Evolutionary conservation across 1,140 invertebrate genomes (phyloP).

Genomic region (Aradophagus sp.): DNA sequence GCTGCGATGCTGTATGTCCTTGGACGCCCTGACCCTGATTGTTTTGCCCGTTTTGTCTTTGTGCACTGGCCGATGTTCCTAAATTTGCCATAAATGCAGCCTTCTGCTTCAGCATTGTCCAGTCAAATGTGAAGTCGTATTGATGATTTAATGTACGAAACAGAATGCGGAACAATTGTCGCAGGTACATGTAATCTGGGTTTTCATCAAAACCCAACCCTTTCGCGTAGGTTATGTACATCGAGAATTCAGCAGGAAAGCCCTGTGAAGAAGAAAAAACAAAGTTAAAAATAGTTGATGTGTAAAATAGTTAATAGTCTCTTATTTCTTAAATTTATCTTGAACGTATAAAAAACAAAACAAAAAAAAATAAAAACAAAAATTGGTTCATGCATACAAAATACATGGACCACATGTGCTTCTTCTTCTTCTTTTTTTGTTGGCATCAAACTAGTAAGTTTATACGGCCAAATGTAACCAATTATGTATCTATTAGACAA

Average conservation of each 20-base stretch:
- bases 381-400: no score
- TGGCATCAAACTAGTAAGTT: no score
- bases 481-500: no score
- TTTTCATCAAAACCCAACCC: slow-evolving; percentile 96
- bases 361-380: no score
- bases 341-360: no score
- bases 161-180: slow-evolving; percentile 97
- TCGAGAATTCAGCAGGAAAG: slow-evolving; percentile 96
- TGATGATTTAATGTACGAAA: slow-evolving; percentile 99
- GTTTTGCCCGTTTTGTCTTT: slow-evolving; percentile 57
- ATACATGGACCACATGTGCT: no score
- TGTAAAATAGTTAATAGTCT: no score
- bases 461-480: no score
- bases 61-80: slow-evolving; percentile 36
- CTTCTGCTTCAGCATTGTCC: slow-evolving; percentile 99
- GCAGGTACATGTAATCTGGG: slow-evolving; percentile 98
- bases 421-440: no score
- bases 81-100: slow-evolving; percentile 62
- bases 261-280: slow-evolving; percentile 73
- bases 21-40: slow-evolving; percentile 62
- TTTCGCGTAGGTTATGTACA: slow-evolving; percentile 98
- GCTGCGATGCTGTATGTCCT: slow-evolving; percentile 61
- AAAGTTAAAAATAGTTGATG: neutral
- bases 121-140: slow-evolving; percentile 99
- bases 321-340: no score